Percentiles rank a stretch among this genome's conserved stretches.
Conservation (phyloP, 2,113 vertebrate genomes). For the Petrocephalus zakoni region DNA sequence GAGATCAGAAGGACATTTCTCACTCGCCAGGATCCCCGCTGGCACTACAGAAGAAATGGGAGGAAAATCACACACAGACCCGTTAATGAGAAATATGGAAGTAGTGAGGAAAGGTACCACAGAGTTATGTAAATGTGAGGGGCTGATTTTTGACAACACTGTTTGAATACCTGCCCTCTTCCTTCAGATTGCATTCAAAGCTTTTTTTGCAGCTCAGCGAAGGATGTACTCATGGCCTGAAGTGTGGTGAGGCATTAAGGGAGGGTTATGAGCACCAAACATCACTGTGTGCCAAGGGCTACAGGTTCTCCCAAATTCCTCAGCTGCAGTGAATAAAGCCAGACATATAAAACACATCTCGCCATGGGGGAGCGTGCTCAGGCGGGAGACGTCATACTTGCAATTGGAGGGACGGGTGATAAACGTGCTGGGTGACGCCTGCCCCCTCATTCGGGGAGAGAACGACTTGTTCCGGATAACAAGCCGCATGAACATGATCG, state of each 20-base stretch:
- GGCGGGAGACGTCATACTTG: background rate
- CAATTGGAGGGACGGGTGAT: slow-evolving; percentile 7
- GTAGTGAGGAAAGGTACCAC: background rate
- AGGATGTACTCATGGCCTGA: slow-evolving; percentile 10
- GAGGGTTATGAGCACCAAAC: background rate
- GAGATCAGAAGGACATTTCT: background rate
- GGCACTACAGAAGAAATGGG: background rate
- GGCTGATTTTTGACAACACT: background rate
- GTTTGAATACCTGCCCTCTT: background rate
- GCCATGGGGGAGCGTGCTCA: background rate
- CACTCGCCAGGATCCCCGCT: background rate
- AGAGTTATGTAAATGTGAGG: background rate
- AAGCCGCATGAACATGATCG: background rate
- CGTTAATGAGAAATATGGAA: background rate
- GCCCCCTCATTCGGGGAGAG: background rate
- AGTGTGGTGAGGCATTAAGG: slow-evolving; percentile 25
- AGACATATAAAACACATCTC: slow-evolving; percentile 18
- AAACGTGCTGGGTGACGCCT: background rate
- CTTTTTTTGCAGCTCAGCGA: slow-evolving; percentile 20
- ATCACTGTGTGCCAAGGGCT: background rate
- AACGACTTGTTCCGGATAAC: background rate
- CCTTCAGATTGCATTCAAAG: slow-evolving; percentile 20
- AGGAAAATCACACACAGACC: background rate
- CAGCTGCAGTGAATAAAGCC: slow-evolving; percentile 26
- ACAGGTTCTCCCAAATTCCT: slow-evolving; percentile 31